Base-by-base conservation (phyloP, 2,888 invertebrate species). In the Electrophaes corylata region DNA sequence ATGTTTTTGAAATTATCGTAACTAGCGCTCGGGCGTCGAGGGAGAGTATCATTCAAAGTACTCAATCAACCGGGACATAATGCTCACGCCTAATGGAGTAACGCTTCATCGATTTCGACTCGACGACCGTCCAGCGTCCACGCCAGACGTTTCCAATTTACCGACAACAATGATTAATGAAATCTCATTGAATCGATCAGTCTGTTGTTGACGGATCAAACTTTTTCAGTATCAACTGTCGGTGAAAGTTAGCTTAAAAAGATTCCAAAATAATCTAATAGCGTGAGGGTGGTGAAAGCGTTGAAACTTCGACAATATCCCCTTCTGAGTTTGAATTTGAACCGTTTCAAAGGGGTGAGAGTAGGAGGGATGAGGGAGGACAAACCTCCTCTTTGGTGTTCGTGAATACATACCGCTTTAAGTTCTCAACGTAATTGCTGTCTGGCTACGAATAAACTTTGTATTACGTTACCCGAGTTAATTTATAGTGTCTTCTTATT, bases 391-490 rank as follows among this genome's bases (percentile, higher is more conserved):
- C 81, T 83, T 84, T 80, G 81, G 81, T 84, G 83, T 86, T 88
- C 81, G 82, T 84, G 89, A 91, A 90, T 86, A 84, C 86, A 90
- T 86, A 84, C 86, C 83, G 86, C 83, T 86, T 84, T 80, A 89
- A 91, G 81, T 90, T 91, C 81, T 80, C 79, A 72, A 72, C 83
- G 83, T 89, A 90, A 91, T 91, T 91, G 86, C 88, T 88, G 89
- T 89, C 88, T 88, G 86, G 84, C 85, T 86, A 76, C 73, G 84
- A 88, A 84, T 89, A 87, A 91, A 90, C 84, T 88, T 89, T 88
- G 88, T 89, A 87, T 89, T 84, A 88, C 88, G 86, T 88, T 89
- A 90, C 83, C 79, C 79, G 77, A 86, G 78, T 86, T 89, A 86
- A 89, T 90, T 89, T 90, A 88, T 89, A 84, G 84, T 85, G 74